Percentiles rank a stretch among this genome's conserved stretches.
These are phyloP conservation scores for Caenorhabditis imperialis DNA, from an alignment of 2,888 invertebrate species.

Conservation along the genomic window DNA sequence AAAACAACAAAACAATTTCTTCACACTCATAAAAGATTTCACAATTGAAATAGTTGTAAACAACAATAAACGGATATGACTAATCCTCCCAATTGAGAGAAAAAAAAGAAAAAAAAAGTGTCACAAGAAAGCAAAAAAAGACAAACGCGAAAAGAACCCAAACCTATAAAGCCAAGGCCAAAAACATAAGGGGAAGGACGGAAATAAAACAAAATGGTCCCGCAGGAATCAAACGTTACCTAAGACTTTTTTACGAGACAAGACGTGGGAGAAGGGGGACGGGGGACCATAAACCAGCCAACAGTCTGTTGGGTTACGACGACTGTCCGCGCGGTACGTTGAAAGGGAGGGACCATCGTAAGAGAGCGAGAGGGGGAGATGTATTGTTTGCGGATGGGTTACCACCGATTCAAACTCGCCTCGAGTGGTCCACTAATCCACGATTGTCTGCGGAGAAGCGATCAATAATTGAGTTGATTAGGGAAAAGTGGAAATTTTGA, in stretches of 20 bases:
- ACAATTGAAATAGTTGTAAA: too few species aligned
- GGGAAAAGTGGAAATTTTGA: too few species aligned
- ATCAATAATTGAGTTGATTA: too few species aligned
- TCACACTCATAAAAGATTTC: too few species aligned
- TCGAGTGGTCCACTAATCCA: conserved; percentile 33
- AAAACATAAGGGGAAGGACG: background rate
- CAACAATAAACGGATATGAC: too few species aligned
- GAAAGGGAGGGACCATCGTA: conserved; percentile 1
- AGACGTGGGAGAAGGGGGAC: conserved; percentile 15
- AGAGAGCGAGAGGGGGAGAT: conserved; percentile 17
- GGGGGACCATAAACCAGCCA: conserved; percentile 5
- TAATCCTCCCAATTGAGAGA: too few species aligned
- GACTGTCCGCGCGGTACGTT: conserved; percentile 33
- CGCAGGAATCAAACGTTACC: conserved; percentile 8
- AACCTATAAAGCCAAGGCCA: background rate
- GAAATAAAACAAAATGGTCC: background rate
- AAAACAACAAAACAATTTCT: too few species aligned
- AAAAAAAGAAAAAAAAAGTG: too few species aligned
- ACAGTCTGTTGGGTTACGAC: too few species aligned
- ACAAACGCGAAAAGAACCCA: background rate
- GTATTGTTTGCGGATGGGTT: conserved; percentile 51
- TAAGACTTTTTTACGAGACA: conserved; percentile 29
- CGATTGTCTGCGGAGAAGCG: background rate
- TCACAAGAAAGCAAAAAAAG: conserved; percentile 4
- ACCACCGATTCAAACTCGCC: conserved; percentile 34